These are phyloP conservation scores for Diogma glabrata DNA, from an alignment of 2,888 invertebrate species.

Conservation along the genomic window DNA sequence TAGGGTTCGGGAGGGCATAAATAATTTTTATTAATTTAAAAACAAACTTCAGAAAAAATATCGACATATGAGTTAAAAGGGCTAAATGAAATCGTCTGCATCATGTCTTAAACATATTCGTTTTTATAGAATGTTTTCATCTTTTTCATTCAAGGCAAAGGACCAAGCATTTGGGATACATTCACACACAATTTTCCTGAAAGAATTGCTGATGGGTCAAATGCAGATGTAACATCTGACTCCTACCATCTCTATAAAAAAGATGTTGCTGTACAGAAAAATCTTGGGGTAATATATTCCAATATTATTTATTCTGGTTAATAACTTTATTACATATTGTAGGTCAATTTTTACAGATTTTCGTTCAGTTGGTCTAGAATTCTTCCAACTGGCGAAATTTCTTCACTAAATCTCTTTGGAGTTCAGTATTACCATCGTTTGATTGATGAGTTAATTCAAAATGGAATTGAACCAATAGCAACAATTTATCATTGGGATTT, in stretches of 20 bases:
- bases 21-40: too few species aligned
- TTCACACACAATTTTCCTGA: constrained; percentile 22
- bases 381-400: constrained; percentile 43
- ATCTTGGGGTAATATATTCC: too few species aligned
- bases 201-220: constrained; percentile 32
- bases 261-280: constrained; percentile 41
- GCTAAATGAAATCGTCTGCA: too few species aligned
- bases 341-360: constrained; percentile 44
- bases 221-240: constrained; percentile 44
- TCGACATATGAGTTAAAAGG: too few species aligned
- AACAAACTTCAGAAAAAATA: too few species aligned
- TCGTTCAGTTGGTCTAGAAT: constrained; percentile 54
- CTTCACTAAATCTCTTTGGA: constrained; percentile 46
- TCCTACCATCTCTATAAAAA: constrained; percentile 43
- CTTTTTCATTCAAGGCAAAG: too few species aligned
- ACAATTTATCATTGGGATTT: constrained; percentile 46
- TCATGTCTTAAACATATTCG: too few species aligned
- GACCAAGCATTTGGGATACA: constrained; percentile 38
- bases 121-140: too few species aligned
- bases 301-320: too few species aligned
- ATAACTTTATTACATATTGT: too few species aligned
- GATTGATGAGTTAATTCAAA: constrained; percentile 46
- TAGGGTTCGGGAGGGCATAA: too few species aligned
- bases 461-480: constrained; percentile 48
- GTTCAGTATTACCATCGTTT: constrained; percentile 51